Conservation (phyloP, 2,113 vertebrate genomes). For the Tachysurus vachellii region DNA sequence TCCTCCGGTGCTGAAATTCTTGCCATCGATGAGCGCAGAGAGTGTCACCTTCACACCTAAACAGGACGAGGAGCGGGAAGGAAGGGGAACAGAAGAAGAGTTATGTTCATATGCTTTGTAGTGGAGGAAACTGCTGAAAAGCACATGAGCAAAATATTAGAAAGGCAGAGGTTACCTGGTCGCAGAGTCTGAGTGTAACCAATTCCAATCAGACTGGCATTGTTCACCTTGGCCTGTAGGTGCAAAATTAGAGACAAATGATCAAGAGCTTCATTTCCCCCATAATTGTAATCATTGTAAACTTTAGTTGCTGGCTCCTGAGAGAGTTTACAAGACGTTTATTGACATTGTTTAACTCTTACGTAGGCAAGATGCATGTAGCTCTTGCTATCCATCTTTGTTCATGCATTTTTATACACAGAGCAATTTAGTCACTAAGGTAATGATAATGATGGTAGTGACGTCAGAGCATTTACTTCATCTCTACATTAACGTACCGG, state of each 20-base stretch:
- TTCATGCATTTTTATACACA: neutral
- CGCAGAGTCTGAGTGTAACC: slow-evolving; percentile 92
- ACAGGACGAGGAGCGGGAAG: slow-evolving; percentile 21
- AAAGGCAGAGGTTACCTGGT: slow-evolving; percentile 73
- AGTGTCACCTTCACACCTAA: slow-evolving; percentile 92
- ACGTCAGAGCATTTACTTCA: neutral
- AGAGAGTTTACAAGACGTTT: neutral
- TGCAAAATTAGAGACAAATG: neutral
- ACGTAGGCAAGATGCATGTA: neutral
- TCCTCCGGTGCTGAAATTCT: slow-evolving; percentile 92
- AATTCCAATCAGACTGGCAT: slow-evolving; percentile 92
- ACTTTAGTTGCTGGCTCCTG: neutral
- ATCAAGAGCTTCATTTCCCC: neutral
- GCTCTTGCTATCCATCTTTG: neutral
- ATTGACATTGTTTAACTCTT: neutral
- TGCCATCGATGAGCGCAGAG: slow-evolving; percentile 90
- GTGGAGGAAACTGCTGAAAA: neutral
- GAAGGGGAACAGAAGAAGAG: too few species aligned
- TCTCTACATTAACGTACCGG: neutral
- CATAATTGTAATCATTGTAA: neutral
- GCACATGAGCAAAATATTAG: neutral
- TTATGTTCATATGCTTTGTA: neutral
- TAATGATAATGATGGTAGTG: neutral
- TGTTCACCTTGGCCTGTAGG: slow-evolving; percentile 92
- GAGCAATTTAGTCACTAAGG: neutral